Evolutionary conservation across 2,797 vertebrate species (phyloP), one percentile per base, ranked within the genome.

Genomic region (Pteropus rufus): DNA sequence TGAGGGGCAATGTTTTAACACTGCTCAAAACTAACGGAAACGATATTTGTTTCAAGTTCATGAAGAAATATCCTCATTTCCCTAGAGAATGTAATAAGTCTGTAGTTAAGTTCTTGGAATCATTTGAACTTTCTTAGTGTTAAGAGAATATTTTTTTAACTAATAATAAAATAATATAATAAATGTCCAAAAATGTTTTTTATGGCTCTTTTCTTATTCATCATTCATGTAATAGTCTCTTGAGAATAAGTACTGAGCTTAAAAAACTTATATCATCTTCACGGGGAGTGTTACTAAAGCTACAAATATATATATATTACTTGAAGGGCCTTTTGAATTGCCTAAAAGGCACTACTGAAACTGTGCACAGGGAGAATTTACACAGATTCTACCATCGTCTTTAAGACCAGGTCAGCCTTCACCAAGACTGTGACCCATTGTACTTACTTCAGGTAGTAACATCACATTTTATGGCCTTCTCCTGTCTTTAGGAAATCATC

Each of bases 1-100:
- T 93, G 94, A 83, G 10, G 72, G 98, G 91, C 95, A 73, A 2
- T 97, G 39, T 93, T 89, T 90, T 94, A 94, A 60, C 44, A 96
- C 4, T 73, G 31, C 44, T 81, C 12, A 67, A 70, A 80, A 92
- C 9, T 85, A 93, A 97, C 96, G 49, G 89, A 93, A 91, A 39
- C 52, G 0, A 10, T 46, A 97, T 83, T 92, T 89, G 5, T 65
- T 96, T 62, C 65, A 76, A 91, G 21, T 86, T 7, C 69, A 44
- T 80, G 14, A 87, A 16, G 72, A 94, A 83, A 72, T 70, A 94
- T 85, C 65, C 10, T 67, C 81, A 18, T 83, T 95, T 93, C 85
- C 90, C 65, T 34, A 65, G 80, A 39, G 79, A 56, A 54, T 92
- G 23, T 19, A 26, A 39, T 67, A 86, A 39, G 36, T 52, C 24